Evolutionary conservation across 1,140 invertebrate species (phyloP), one percentile per base, ranked within the genome.

Genomic region (Ectropis grisescens): DNA sequence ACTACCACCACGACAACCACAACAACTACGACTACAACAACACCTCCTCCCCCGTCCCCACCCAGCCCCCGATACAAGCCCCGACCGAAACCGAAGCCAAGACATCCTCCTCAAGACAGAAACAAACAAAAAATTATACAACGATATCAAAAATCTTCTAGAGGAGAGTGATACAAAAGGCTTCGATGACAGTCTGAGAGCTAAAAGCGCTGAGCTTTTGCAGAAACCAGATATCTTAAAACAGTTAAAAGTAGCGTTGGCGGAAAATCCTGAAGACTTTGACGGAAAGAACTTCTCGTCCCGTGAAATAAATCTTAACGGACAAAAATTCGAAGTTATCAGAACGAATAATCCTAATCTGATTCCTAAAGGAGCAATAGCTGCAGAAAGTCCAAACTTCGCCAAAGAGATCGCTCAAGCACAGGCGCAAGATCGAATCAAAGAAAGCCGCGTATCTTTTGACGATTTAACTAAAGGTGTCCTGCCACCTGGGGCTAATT

Each of bases 391-490:
- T 42, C 56, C 72, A 13, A 61, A 69, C 26, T 64, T 85, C 44
- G 57, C 71, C 36, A 67, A 81, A 48, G 62, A 68, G 30, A 57
- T 74, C 41, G 47, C 61, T 4, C 62, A 71, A 36, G 57, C 15
- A 11, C 37, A 70, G 41, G 41, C 57, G 25, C 64, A 68, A 36
- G 24, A 26, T 2, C 6, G 10, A 26, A 4, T 10, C 24, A 75
- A 72, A 36, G 66, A 71, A 37, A 71, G 58, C 41, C 56, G 59
- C 42, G 67, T 85, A 16, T 81, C 83, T 1, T 84, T 93, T 3
- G 90, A 93, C 26, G 91, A 93, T 57, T 57, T 93, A 23, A 91
- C 91, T 1, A 91, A 91, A 60, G 88, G 88, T 1, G 90, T 88
- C 0, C 65, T 93, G 32, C 91, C 91, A 2, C 89, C 91, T 8